Evolutionary conservation across 2,888 invertebrate species (phyloP).

Genomic region (Psylliodes chrysocephalus): DNA sequence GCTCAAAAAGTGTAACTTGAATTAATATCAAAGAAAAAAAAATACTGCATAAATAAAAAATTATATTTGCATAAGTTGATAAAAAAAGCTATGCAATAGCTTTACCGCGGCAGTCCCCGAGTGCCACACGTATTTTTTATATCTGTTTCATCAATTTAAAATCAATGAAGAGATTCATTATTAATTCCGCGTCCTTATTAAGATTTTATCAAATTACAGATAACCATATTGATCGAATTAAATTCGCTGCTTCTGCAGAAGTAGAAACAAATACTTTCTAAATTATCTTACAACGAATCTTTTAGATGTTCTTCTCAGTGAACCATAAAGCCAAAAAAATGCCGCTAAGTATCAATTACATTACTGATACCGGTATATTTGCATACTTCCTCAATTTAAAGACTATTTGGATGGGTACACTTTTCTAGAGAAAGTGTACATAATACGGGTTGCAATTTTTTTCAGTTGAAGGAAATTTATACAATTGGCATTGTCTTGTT

Average conservation of each 20-base stretch:
- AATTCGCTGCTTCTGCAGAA: neutral
- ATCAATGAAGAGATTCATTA: too few species aligned
- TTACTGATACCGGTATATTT: slow-evolving; percentile 7
- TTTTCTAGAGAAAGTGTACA: neutral
- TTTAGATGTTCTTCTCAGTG: slow-evolving; percentile 1
- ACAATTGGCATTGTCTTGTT: slow-evolving; percentile 6
- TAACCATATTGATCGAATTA: too few species aligned
- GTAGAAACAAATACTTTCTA: slow-evolving; percentile 11
- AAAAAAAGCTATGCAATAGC: too few species aligned
- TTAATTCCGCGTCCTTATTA: too few species aligned
- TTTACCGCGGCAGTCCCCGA: too few species aligned
- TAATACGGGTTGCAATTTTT: neutral
- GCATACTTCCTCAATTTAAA: slow-evolving; percentile 14
- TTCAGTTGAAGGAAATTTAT: neutral
- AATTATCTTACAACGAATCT: slow-evolving; percentile 9
- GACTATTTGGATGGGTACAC: neutral
- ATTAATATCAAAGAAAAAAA: too few species aligned
- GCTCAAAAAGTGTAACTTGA: too few species aligned
- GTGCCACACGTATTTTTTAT: too few species aligned
- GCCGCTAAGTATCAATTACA: slow-evolving; percentile 11
- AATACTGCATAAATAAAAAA: too few species aligned
- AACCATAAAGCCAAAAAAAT: slow-evolving; percentile 14
- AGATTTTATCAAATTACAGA: too few species aligned
- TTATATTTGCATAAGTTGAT: too few species aligned
- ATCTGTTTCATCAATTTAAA: too few species aligned